Evolutionary conservation across 2,113 vertebrate species (phyloP).

Genomic region (Cathartes aura): DNA sequence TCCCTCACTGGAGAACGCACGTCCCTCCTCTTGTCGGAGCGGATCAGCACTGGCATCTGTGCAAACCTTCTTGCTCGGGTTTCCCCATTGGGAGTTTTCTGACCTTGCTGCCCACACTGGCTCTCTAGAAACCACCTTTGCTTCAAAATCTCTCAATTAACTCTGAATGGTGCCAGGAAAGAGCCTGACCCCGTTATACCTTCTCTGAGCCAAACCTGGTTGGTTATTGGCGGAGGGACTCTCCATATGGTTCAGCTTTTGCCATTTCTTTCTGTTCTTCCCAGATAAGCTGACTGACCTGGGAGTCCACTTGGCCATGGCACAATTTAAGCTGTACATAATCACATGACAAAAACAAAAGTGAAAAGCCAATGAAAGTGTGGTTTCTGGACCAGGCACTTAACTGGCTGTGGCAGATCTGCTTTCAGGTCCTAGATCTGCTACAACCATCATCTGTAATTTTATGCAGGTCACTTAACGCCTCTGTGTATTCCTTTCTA

Average conservation of each 20-base stretch:
- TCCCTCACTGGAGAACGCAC: background rate
- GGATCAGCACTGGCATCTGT: background rate
- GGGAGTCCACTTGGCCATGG: background rate
- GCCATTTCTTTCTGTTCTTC: background rate
- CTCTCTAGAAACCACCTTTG: constrained; percentile 15
- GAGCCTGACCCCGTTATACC: background rate
- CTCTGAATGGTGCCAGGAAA: background rate
- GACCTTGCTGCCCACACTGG: background rate
- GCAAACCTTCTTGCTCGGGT: background rate
- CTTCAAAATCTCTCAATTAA: background rate
- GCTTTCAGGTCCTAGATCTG: background rate
- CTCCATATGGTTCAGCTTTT: background rate
- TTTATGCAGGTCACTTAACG: background rate
- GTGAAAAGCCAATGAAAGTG: background rate
- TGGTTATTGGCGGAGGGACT: background rate
- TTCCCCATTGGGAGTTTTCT: background rate
- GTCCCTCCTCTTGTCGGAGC: background rate
- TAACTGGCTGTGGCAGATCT: background rate
- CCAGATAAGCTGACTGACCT: background rate
- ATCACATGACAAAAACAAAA: background rate
- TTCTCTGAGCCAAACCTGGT: background rate
- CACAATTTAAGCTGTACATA: background rate
- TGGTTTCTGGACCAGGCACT: background rate
- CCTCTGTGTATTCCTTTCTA: background rate
- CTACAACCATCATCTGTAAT: background rate